Conservation (phyloP, 2,113 vertebrate genomes). For the Oryzias melastigma region DNA sequence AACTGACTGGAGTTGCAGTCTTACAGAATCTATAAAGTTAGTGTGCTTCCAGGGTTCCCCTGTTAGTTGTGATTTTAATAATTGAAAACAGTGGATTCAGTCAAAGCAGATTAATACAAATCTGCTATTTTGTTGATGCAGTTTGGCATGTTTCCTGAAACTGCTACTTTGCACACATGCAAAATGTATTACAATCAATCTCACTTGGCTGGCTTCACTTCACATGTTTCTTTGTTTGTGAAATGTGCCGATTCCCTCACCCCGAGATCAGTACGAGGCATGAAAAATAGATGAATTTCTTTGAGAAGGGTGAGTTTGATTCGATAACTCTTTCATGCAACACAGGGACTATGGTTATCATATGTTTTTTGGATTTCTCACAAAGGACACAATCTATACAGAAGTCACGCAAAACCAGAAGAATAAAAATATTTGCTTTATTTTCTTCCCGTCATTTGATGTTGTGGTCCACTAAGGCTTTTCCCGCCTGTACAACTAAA, state of each 20-base stretch:
- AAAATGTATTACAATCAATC: conserved; percentile 35
- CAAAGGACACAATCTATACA: conserved; percentile 27
- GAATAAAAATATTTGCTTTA: conserved; percentile 43
- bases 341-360: conserved; percentile 28
- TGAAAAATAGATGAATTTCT: conserved; percentile 65
- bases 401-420: conserved; percentile 47
- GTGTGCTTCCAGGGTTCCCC: no score
- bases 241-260: conserved; percentile 50
- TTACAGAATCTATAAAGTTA: no score
- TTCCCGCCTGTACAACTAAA: conserved; percentile 43
- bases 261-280: conserved; percentile 36
- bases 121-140: conserved; percentile 12
- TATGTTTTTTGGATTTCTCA: conserved; percentile 41
- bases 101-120: background rate
- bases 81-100: no score
- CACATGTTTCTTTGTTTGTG: conserved; percentile 60
- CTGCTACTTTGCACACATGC: conserved; percentile 25
- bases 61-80: no score
- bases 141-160: conserved; percentile 22
- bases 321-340: conserved; percentile 43
- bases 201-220: conserved; percentile 33
- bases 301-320: conserved; percentile 59
- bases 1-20: no score
- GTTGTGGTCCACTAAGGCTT: conserved; percentile 41
- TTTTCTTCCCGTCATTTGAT: conserved; percentile 41